Evolutionary conservation across 2,113 vertebrate genomes (phyloP).

Genomic region (Saccopteryx leptura): DNA sequence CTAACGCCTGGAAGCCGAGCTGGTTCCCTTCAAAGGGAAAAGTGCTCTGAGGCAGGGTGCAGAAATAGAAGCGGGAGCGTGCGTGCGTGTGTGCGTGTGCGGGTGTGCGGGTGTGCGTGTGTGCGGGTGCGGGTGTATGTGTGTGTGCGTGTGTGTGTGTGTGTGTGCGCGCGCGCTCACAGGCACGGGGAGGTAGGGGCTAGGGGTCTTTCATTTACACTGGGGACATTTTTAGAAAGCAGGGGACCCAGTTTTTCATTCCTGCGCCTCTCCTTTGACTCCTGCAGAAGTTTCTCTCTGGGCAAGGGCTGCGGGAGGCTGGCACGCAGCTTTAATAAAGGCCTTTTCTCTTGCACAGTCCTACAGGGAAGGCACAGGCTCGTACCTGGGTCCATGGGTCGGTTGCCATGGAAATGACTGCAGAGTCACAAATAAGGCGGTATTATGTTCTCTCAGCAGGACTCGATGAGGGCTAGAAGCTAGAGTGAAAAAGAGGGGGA

Average conservation of each 20-base stretch:
- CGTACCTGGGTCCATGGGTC: constrained; percentile 80
- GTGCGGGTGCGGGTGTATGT: too few relatives aligned
- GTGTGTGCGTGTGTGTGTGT: accelerated
- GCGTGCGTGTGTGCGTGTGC: too few relatives aligned
- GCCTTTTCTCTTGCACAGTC: constrained; percentile 79
- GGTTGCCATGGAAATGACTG: constrained; percentile 89
- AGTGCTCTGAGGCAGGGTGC: background rate
- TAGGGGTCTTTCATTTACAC: background rate
- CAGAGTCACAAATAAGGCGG: constrained; percentile 82
- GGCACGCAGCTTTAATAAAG: constrained; percentile 81
- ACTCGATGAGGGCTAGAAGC: constrained; percentile 75
- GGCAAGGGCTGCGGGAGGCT: constrained; percentile 12
- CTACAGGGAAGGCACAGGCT: constrained; percentile 71
- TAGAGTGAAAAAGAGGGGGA: background rate
- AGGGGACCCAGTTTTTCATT: constrained; percentile 27
- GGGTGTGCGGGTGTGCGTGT: background rate
- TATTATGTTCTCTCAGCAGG: constrained; percentile 82
- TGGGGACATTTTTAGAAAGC: constrained; percentile 27
- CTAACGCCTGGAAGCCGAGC: background rate
- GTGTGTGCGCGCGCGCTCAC: accelerated
- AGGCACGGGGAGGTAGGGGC: background rate
- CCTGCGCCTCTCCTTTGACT: constrained; percentile 18
- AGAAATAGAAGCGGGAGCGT: constrained; percentile 56
- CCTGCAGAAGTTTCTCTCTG: constrained; percentile 52
- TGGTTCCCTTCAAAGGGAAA: constrained; percentile 53